phyloP scores from a whole-genome alignment of 2,797 vertebrate genomes.

The Atherinosoma microstoma region DNA sequence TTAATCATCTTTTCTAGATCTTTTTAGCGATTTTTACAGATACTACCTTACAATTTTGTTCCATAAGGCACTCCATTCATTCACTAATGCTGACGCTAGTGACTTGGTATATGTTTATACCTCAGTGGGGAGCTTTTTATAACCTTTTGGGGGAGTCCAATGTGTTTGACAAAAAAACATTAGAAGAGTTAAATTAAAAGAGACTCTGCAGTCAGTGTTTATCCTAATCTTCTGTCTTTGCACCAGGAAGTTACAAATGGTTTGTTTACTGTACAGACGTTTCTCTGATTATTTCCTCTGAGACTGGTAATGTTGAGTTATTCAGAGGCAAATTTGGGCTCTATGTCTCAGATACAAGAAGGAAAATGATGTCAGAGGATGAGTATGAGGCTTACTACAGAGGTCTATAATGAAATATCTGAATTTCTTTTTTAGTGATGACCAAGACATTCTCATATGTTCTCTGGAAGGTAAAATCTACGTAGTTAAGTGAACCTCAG shows the following conservation, averaged over 20 bases:
- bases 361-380: constrained; percentile 34
- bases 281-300: constrained; percentile 55
- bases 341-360: constrained; percentile 5
- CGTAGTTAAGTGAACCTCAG: background rate
- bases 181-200: background rate
- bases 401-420: background rate
- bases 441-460: background rate
- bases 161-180: no score
- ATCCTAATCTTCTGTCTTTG: background rate
- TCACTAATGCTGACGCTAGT: background rate
- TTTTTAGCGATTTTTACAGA: background rate
- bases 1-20: background rate
- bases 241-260: constrained; percentile 47
- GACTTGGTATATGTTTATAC: background rate
- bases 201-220: background rate
- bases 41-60: background rate
- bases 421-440: no score
- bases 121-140: background rate
- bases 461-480: background rate
- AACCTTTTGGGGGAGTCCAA: background rate
- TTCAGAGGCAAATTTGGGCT: constrained; percentile 8
- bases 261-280: constrained; percentile 46
- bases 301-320: constrained; percentile 16
- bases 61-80: background rate
- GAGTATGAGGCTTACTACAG: background rate